A percentile compares a stretch with the other conserved stretches of the same genome.
phyloP scores from a whole-genome alignment of 1,140 invertebrate genomes.

The Diprion similis region DNA sequence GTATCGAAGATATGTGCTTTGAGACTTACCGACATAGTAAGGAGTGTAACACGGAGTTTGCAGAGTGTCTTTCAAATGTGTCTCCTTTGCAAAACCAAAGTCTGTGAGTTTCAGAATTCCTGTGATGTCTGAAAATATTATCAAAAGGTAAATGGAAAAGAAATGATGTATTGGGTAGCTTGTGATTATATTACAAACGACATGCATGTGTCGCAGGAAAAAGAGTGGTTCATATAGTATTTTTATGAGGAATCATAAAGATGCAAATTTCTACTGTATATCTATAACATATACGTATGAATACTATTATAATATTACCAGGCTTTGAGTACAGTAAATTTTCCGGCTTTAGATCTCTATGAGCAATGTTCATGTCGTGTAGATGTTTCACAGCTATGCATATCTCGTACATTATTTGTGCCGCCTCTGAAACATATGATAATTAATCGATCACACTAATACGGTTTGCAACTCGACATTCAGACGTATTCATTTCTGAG shows the following conservation, averaged over 20 bases:
- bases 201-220: background rate
- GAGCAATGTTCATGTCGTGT: constrained; percentile 95
- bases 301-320: constrained; percentile 46
- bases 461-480: too few species aligned
- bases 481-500: too few species aligned
- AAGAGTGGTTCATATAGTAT: too few species aligned
- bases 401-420: constrained; percentile 94
- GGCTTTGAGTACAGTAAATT: constrained; percentile 84
- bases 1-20: background rate
- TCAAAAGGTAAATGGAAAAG: background rate
- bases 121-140: constrained; percentile 61
- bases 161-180: too few species aligned
- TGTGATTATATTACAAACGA: background rate
- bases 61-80: constrained; percentile 81
- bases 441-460: constrained; percentile 18
- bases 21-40: constrained; percentile 89
- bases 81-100: constrained; percentile 99
- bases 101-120: constrained; percentile 95
- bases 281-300: background rate
- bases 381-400: constrained; percentile 94
- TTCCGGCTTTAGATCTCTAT: constrained; percentile 95
- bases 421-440: constrained; percentile 73
- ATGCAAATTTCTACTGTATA: too few species aligned
- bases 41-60: constrained; percentile 99
- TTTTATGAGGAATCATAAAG: too few species aligned